Conservation (phyloP, 2,113 vertebrate species). For the Tricholaema leucomelas region DNA sequence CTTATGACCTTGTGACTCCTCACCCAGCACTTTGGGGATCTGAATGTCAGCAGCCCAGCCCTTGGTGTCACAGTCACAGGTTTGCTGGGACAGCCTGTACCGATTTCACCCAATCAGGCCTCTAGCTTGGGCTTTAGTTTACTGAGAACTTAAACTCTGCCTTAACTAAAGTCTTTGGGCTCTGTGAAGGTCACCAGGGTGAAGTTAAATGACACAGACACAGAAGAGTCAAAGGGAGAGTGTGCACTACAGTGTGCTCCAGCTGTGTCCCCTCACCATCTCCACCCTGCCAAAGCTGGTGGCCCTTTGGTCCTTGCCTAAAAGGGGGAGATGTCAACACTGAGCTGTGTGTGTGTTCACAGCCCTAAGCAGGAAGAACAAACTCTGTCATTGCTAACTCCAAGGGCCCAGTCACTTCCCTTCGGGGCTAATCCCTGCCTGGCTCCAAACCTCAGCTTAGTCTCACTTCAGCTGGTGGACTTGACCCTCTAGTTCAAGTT, state of each 20-base stretch:
- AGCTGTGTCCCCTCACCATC: not conserved
- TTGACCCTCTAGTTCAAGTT: not conserved
- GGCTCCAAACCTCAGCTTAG: no score
- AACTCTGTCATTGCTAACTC: not conserved
- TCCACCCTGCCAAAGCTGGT: not conserved
- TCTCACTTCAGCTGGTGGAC: not conserved
- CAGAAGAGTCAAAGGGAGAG: not conserved
- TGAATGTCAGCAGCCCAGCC: not conserved
- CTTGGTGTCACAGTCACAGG: fast-evolving
- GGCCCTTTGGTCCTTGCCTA: not conserved
- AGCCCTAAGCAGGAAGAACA: not conserved
- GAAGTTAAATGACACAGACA: not conserved
- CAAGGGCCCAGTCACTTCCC: fast-evolving
- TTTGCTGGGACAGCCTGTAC: not conserved
- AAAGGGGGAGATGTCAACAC: fast-evolving
- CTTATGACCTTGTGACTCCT: not conserved
- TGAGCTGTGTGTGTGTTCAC: not conserved
- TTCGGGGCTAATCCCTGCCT: not conserved
- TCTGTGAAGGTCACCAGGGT: fast-evolving
- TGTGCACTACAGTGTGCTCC: not conserved
- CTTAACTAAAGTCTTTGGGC: not conserved
- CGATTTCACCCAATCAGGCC: not conserved
- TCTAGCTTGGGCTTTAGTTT: not conserved
- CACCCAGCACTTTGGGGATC: not conserved
- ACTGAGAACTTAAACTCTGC: not conserved